Evolutionary conservation across 1,140 invertebrate species (phyloP).

Genomic region (Acyrthosiphon pisum): DNA sequence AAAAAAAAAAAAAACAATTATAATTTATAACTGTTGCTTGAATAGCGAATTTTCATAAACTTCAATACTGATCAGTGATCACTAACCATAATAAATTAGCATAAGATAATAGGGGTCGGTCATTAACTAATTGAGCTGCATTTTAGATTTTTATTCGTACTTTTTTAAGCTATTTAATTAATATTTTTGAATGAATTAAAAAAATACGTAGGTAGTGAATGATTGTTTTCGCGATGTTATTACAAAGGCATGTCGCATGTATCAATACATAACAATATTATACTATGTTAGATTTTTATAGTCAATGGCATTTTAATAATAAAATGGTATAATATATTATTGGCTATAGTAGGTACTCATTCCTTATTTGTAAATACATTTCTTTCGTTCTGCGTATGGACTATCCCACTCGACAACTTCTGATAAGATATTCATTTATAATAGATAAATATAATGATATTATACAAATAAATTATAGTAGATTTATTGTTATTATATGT

Average conservation of each 20-base stretch:
- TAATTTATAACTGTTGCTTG: not conserved
- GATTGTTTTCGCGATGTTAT: not conserved
- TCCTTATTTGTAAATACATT: not conserved
- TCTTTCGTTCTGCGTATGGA: not conserved
- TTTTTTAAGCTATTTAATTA: not conserved
- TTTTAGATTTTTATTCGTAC: not conserved
- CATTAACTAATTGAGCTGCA: not conserved
- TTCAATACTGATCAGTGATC: no score
- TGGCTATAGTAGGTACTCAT: not conserved
- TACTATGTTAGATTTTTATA: not conserved
- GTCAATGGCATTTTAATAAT: not conserved
- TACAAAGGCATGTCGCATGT: not conserved
- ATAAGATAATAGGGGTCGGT: conserved; percentile 17
- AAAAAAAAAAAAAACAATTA: not conserved
- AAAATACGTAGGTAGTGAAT: not conserved
- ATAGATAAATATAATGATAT: not conserved
- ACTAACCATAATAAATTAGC: not conserved
- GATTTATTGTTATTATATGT: not conserved
- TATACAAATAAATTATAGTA: not conserved
- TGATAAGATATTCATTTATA: conserved; percentile 1
- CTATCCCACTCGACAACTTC: not conserved
- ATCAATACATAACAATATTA: not conserved
- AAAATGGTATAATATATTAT: not conserved
- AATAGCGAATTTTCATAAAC: not conserved
- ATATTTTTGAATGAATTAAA: not conserved